phyloP scores from a whole-genome alignment of 2,797 vertebrate genomes.

The Spinus olivaceus region DNA sequence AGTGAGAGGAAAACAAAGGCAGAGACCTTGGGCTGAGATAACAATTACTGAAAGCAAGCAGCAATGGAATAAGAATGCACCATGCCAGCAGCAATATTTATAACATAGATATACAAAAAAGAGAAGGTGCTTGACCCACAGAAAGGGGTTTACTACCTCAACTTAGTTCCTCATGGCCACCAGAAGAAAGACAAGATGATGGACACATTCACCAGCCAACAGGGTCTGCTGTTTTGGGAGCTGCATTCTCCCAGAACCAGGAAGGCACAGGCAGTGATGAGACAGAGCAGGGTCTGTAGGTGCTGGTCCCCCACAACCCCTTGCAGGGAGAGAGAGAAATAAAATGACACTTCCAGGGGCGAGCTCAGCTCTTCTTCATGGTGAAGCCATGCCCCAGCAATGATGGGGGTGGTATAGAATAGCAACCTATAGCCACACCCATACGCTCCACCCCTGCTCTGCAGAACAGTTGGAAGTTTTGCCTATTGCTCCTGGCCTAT shows the following conservation, averaged over 20 bases:
- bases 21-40: not conserved
- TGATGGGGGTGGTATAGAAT: too few relatives aligned
- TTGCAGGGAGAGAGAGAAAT: not conserved
- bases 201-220: accelerated
- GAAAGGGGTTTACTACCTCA: not conserved
- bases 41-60: not conserved
- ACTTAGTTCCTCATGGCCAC: not conserved
- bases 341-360: not conserved
- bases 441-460: accelerated
- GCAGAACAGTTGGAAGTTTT: not conserved
- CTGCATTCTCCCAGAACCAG: accelerated
- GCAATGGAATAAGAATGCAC: not conserved
- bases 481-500: not conserved
- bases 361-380: not conserved
- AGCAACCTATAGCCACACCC: not conserved
- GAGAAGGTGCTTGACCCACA: not conserved
- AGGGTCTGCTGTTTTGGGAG: accelerated
- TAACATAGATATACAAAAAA: not conserved
- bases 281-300: not conserved
- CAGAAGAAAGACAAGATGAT: not conserved
- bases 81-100: not conserved
- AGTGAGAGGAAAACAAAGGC: not conserved
- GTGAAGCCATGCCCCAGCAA: accelerated
- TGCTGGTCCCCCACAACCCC: not conserved
- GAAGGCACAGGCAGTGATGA: not conserved